phyloP scores from a whole-genome alignment of 30 jellyfish, hydroid and myxozoan genomes.

The Pseudorhiza aurosa region DNA sequence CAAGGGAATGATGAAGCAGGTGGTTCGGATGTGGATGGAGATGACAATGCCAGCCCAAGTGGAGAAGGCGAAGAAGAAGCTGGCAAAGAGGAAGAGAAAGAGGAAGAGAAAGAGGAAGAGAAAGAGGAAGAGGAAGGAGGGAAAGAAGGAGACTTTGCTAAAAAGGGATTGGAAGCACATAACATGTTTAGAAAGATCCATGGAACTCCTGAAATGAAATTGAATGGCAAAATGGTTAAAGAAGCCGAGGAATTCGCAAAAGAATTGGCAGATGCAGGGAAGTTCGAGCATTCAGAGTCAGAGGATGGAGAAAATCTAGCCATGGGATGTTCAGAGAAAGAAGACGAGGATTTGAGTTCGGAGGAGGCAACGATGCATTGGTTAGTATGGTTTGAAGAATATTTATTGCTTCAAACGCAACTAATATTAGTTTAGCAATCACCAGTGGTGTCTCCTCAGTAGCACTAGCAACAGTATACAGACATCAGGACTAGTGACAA shows the following conservation, averaged over 20 bases:
- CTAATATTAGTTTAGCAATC: no score
- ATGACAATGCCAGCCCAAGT: not conserved
- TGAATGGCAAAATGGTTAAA: conserved; percentile 61
- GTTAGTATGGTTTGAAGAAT: conserved; percentile 67
- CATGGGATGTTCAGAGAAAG: conserved; percentile 51
- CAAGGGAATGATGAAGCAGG: conserved; percentile 6
- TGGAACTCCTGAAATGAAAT: conserved; percentile 26
- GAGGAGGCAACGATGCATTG: conserved; percentile 76
- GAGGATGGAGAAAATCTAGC: conserved; percentile 89
- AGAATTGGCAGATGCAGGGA: conserved; percentile 45
- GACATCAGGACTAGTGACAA: no score
- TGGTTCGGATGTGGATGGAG: not conserved
- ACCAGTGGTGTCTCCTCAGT: not conserved
- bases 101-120: conserved; percentile 9
- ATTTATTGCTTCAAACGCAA: no score
- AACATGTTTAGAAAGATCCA: conserved; percentile 59
- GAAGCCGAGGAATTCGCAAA: conserved; percentile 83
- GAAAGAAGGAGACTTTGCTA: conserved; percentile 15
- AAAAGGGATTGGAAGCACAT: conserved; percentile 55
- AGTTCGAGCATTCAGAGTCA: conserved; percentile 43
- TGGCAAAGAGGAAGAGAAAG: not conserved
- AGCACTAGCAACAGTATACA: not conserved
- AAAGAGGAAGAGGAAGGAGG: not conserved
- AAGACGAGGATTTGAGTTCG: conserved; percentile 62
- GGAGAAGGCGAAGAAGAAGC: conserved; percentile 16